Percentiles rank a stretch among this genome's conserved stretches.
Evolutionary conservation across 2,888 invertebrate genomes (phyloP).

Genomic region (Asteroscopus sphinx): DNA sequence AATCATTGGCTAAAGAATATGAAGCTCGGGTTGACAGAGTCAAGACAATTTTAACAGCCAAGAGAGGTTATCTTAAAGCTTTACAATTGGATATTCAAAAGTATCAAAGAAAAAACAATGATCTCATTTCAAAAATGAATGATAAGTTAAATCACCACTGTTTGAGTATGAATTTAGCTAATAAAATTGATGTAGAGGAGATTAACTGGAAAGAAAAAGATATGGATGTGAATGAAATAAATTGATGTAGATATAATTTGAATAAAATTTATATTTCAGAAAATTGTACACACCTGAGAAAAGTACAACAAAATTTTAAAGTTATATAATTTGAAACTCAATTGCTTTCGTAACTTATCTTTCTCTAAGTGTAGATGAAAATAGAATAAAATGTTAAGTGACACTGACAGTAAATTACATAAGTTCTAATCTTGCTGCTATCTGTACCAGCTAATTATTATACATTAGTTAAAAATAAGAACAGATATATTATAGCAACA

Average conservation of each 20-base stretch:
- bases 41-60: conserved; percentile 78
- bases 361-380: conserved; percentile 81
- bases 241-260: conserved; percentile 74
- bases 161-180: conserved; percentile 62
- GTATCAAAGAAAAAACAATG: conserved; percentile 83
- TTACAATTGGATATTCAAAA: conserved; percentile 83
- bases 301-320: conserved; percentile 85
- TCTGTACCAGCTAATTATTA: conserved; percentile 71
- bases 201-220: conserved; percentile 73
- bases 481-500: conserved; percentile 68
- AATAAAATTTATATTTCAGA: conserved; percentile 89
- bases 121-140: conserved; percentile 72
- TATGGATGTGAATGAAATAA: conserved; percentile 71
- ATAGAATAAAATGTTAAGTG: conserved; percentile 79
- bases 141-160: conserved; percentile 75
- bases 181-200: conserved; percentile 67
- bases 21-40: conserved; percentile 76
- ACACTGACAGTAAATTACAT: conserved; percentile 74
- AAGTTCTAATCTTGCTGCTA: conserved; percentile 76
- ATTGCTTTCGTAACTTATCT: conserved; percentile 75
- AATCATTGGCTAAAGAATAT: conserved; percentile 81
- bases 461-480: conserved; percentile 67
- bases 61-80: conserved; percentile 82
- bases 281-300: conserved; percentile 88
- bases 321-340: conserved; percentile 78